Conservation (phyloP, 2,797 vertebrate species). For the Telmatherina bonti region DNA sequence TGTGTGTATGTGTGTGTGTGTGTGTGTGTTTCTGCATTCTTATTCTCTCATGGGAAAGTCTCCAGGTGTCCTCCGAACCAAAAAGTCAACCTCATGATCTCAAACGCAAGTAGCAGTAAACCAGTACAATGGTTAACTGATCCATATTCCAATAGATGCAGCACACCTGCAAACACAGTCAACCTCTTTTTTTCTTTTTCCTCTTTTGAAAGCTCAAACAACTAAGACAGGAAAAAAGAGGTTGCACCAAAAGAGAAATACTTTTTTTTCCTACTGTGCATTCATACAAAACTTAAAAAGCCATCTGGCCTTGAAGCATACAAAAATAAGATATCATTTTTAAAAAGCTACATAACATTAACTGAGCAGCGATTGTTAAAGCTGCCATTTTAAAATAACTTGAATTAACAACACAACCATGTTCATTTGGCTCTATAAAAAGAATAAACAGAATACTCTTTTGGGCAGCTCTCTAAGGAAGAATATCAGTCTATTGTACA, state of each 20-base stretch:
- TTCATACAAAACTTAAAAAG: slow-evolving; percentile 61
- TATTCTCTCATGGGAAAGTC: slow-evolving; percentile 75
- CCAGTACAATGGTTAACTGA: slow-evolving; percentile 83
- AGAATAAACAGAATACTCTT: slow-evolving; percentile 14
- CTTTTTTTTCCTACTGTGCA: slow-evolving; percentile 21
- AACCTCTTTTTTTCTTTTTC: slow-evolving; percentile 45
- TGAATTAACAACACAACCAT: slow-evolving; percentile 4
- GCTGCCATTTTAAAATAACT: slow-evolving; percentile 39
- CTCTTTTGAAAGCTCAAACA: slow-evolving; percentile 54
- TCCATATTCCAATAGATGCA: slow-evolving; percentile 81
- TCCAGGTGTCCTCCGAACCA: slow-evolving; percentile 83
- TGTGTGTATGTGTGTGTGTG: neutral
- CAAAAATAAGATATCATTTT: slow-evolving; percentile 63
- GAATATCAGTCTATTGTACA: neutral
- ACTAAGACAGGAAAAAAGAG: slow-evolving; percentile 50
- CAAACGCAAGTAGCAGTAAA: slow-evolving; percentile 76
- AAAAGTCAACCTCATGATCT: slow-evolving; percentile 73
- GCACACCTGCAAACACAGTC: slow-evolving; percentile 76
- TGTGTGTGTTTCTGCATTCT: slow-evolving; percentile 10
- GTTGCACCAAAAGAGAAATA: slow-evolving; percentile 9
- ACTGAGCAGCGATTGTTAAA: slow-evolving; percentile 31
- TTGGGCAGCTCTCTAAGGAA: neutral
- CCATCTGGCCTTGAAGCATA: slow-evolving; percentile 30
- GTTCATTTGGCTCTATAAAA: slow-evolving; percentile 1
- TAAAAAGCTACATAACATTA: slow-evolving; percentile 40